A percentile compares a stretch with the other conserved stretches of the same genome.
Evolutionary conservation across 2,888 invertebrate genomes (phyloP).

Genomic region (Cancer borealis): DNA sequence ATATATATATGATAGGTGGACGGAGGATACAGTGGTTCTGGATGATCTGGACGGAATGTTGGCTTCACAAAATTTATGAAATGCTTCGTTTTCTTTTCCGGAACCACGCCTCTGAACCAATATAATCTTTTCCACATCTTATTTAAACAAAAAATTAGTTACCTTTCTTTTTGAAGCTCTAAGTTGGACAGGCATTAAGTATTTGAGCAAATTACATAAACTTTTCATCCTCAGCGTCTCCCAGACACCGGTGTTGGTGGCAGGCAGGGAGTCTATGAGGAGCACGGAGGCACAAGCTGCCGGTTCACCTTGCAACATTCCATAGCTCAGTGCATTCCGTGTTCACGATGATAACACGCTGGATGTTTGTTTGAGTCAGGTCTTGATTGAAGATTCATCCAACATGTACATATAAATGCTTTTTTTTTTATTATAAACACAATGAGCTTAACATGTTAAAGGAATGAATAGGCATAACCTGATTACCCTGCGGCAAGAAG

Average conservation of each 20-base stretch:
- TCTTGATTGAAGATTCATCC: not conserved
- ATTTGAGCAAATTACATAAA: conserved; percentile 34
- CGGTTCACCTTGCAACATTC: not conserved
- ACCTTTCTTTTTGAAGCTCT: not conserved
- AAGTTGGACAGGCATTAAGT: not conserved
- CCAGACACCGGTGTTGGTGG: not conserved
- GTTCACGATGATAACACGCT: not conserved
- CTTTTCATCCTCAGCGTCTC: not conserved
- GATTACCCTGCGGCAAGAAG: conserved; percentile 17
- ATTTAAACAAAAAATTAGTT: not conserved
- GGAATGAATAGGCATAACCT: conserved; percentile 2
- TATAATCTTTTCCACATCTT: not conserved
- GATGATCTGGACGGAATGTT: not conserved
- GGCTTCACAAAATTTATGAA: not conserved
- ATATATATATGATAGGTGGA: not conserved
- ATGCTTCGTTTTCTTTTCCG: not conserved
- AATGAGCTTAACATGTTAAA: conserved; percentile 41
- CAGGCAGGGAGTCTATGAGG: not conserved
- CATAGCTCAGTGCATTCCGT: not conserved
- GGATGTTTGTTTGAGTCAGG: not conserved
- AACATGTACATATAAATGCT: not conserved
- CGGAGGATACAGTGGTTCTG: not conserved
- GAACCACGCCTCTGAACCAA: not conserved
- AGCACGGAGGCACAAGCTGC: not conserved
- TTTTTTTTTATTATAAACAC: conserved; percentile 1